Conservation (phyloP, 2,113 vertebrate species). For the Artemisiospiza belli region DNA sequence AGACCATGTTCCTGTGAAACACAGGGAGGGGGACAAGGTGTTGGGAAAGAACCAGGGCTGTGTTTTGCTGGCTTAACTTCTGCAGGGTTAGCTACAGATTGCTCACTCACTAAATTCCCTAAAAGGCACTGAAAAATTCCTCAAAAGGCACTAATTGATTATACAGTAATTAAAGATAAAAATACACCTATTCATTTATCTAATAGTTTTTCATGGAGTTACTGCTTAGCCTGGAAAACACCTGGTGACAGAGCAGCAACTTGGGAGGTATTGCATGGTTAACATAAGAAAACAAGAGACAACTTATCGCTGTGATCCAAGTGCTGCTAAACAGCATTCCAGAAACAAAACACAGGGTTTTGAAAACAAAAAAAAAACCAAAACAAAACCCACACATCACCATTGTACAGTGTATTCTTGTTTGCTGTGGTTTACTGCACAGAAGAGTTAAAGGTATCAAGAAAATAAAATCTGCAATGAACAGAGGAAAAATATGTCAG, state of each 20-base stretch:
- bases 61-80: background rate
- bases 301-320: background rate
- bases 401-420: background rate
- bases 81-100: background rate
- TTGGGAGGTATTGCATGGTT: background rate
- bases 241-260: background rate
- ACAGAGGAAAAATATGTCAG: background rate
- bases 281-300: background rate
- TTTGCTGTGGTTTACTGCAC: background rate
- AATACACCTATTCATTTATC: background rate
- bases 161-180: background rate
- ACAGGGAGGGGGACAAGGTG: background rate
- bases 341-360: background rate
- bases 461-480: background rate
- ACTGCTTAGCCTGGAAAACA: background rate
- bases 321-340: background rate
- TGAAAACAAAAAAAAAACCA: background rate
- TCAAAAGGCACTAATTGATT: background rate
- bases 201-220: background rate
- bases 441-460: background rate
- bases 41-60: background rate
- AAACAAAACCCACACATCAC: background rate
- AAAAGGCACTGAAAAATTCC: background rate
- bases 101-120: background rate
- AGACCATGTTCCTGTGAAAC: constrained; percentile 90